Evolutionary conservation across 2,888 invertebrate species (phyloP), one percentile per base, ranked within the genome.

Genomic region (Drosophila niveifrons): DNA sequence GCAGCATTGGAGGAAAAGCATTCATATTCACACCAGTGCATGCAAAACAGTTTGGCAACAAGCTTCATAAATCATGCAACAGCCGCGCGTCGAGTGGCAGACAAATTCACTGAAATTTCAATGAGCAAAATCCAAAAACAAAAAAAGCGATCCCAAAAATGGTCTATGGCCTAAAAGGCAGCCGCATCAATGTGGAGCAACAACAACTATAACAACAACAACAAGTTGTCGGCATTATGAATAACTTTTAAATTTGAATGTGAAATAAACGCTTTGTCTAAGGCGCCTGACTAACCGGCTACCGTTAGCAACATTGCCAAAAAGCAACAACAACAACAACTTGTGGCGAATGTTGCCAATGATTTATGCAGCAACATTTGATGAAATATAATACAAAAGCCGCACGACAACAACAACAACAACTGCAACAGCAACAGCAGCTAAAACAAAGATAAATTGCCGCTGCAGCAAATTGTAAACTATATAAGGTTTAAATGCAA

Each of bases 241-340:
- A 85, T 85, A 87, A 85, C 88, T 85, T 85, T 82, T 65, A 73
- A 82, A 85, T 85, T 84, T 87, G 85, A 87, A 85, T 85, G 88
- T 87, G 88, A 85, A 87, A 87, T 85, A 85, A 85, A 87, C 85
- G 85, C 85, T 82, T 85, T 85, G 88, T 85, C 85, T 85, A 78
- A 76, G 67, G 66, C 64, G 67, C 72, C 70, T 43, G 63, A 65
- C 57, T 52, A 66, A 65, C 64, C 68, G 78, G 82, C 82, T 85
- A 82, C 82, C 82, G 82, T 82, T 85, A 84, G 80, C 82, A 84
- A 75, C 74, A 78, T 72, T 66, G 67, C 67, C 72, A 75, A 75
- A 69, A 62, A 4, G 4, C 23, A 23, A 6, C 23, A 23, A 23
- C 18, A 18, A 18, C 23, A 23, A 23, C 23, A 23, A 66, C 29